These are phyloP conservation scores for Drosophila pegasa DNA, from an alignment of 2,888 invertebrate genomes.

Conservation along the genomic window DNA sequence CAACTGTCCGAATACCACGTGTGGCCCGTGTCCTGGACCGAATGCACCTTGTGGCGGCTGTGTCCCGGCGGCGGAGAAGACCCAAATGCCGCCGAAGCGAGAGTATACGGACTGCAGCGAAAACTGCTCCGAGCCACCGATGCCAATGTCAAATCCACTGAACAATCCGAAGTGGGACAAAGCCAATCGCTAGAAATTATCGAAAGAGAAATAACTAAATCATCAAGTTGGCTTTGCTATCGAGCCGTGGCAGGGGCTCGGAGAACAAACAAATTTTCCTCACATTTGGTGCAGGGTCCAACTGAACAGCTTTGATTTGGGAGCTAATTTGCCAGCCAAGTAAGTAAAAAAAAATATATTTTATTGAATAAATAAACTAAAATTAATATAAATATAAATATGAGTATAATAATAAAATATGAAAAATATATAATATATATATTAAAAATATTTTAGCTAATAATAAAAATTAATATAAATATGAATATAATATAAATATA, in stretches of 20 bases:
- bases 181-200: too few species aligned
- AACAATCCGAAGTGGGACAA: background rate
- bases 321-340: background rate
- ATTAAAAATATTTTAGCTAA: too few species aligned
- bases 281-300: background rate
- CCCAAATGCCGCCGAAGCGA: background rate
- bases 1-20: conserved; percentile 46
- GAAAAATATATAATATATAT: too few species aligned
- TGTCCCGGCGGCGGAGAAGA: conserved; percentile 8
- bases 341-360: too few species aligned
- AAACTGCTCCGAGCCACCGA: background rate
- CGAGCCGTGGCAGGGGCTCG: background rate
- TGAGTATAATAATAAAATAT: too few species aligned
- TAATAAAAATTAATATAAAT: too few species aligned
- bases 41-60: conserved; percentile 46
- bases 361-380: too few species aligned
- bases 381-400: too few species aligned
- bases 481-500: too few species aligned
- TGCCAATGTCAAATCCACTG: background rate
- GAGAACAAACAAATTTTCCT: background rate
- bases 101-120: conserved; percentile 8
- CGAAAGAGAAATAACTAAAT: background rate
- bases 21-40: conserved; percentile 56
- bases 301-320: background rate
- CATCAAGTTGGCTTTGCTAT: background rate